These are phyloP conservation scores for Pseudonaja textilis DNA, from an alignment of 2,113 vertebrate species.

Conservation along the genomic window DNA sequence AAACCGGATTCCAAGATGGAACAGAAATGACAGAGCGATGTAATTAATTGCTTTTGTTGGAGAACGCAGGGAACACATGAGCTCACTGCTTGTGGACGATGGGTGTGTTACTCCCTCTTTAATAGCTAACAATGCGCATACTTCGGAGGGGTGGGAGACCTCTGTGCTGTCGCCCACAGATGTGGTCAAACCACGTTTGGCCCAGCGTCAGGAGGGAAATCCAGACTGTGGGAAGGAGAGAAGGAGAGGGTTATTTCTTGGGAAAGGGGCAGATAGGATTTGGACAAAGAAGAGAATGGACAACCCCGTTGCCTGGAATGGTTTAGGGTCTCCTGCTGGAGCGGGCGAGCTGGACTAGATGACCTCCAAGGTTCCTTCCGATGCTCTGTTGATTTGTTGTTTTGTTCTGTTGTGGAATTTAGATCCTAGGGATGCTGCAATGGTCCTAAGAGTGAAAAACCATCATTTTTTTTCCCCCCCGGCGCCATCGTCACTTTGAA, in stretches of 20 bases:
- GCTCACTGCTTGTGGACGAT: slow-evolving; percentile 22
- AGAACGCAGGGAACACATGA: slow-evolving; percentile 5
- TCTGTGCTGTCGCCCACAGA: not conserved
- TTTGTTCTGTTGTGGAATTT: not conserved
- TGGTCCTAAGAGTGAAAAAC: not conserved
- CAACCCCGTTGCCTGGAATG: not conserved
- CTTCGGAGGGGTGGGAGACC: not conserved
- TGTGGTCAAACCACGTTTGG: not conserved
- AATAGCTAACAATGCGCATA: not conserved
- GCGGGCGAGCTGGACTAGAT: no score
- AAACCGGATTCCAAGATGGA: not conserved
- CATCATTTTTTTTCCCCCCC: fast-evolving
- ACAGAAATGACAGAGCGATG: not conserved
- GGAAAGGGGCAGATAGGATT: not conserved
- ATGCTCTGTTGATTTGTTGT: no score
- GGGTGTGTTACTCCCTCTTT: slow-evolving; percentile 2
- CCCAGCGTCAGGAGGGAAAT: not conserved
- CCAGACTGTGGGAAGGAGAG: no score
- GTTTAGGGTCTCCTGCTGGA: not conserved
- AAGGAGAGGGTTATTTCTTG: not conserved
- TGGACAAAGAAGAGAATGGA: not conserved
- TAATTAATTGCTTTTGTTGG: slow-evolving; percentile 26
- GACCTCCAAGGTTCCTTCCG: no score
- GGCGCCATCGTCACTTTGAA: not conserved
- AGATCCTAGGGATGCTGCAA: not conserved